Evolutionary conservation across 2,113 vertebrate species (phyloP).

Genomic region (Hypocryptadius cinnamomeus): DNA sequence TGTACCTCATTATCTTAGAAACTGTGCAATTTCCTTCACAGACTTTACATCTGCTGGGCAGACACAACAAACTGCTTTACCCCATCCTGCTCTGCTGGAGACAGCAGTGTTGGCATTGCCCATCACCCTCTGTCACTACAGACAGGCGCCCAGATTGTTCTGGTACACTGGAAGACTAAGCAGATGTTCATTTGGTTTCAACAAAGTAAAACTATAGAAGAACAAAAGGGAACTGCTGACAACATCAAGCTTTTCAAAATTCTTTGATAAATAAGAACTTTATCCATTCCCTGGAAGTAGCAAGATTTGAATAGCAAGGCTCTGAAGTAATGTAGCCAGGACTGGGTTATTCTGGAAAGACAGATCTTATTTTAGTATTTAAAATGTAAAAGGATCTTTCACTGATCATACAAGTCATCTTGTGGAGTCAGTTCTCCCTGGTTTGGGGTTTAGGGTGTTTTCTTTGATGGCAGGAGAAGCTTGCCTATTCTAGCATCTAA

Average conservation of each 20-base stretch:
- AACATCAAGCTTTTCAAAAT: background rate
- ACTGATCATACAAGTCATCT: background rate
- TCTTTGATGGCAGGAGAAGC: background rate
- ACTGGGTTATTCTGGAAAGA: background rate
- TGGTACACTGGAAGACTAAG: background rate
- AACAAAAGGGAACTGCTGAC: background rate
- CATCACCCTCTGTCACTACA: background rate
- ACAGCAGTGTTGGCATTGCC: background rate
- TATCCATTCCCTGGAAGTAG: background rate
- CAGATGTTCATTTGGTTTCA: background rate
- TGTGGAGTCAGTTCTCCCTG: background rate
- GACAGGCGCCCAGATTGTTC: background rate
- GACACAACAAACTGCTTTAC: background rate
- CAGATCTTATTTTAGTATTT: background rate
- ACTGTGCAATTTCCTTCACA: background rate
- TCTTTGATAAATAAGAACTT: background rate
- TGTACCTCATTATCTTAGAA: background rate
- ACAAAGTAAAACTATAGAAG: background rate
- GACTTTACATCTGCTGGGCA: background rate
- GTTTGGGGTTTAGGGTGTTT: background rate
- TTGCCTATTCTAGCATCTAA: background rate
- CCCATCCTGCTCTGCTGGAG: background rate
- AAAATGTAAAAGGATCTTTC: background rate
- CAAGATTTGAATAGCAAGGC: background rate
- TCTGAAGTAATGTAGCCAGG: background rate